Percentiles rank a stretch among this genome's conserved stretches.
Conservation (phyloP, 2,888 invertebrate species). For the Lydus trimaculatus region DNA sequence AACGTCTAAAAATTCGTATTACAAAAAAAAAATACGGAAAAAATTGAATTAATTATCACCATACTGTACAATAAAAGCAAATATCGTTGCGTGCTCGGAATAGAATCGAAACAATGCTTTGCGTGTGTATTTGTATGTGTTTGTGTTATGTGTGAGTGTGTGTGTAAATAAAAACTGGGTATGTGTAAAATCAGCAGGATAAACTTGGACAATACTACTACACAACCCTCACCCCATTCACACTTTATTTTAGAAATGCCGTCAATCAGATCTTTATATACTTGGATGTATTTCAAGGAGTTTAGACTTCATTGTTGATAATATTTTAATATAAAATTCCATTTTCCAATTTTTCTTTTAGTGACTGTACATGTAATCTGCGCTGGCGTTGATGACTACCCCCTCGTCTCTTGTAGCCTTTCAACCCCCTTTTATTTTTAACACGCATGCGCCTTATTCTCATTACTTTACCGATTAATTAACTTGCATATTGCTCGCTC, state of each 20-base stretch:
- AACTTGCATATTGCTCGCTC: conserved; percentile 63
- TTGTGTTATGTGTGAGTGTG: not conserved
- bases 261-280: not conserved
- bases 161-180: conserved; percentile 11
- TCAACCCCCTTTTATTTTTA: conserved; percentile 42
- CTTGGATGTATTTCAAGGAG: not conserved
- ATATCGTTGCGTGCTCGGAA: conserved; percentile 10
- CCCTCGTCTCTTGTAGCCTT: conserved; percentile 50
- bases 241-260: not conserved
- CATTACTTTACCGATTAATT: conserved; percentile 64
- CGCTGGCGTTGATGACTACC: conserved; percentile 71
- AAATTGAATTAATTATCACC: conserved; percentile 11
- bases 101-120: conserved; percentile 8
- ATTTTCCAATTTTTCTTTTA: conserved; percentile 57
- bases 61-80: conserved; percentile 12
- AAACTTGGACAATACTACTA: conserved; percentile 5
- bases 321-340: conserved; percentile 48
- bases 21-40: not conserved
- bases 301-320: conserved; percentile 23
- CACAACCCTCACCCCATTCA: conserved; percentile 6
- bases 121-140: not conserved
- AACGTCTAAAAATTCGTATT: not conserved
- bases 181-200: conserved; percentile 13
- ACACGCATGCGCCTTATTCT: conserved; percentile 60
- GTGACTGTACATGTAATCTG: conserved; percentile 63